Percentiles rank a stretch among this genome's conserved stretches.
Evolutionary conservation across 2,888 invertebrate species (phyloP).

Genomic region (Cantharis rufa): DNA sequence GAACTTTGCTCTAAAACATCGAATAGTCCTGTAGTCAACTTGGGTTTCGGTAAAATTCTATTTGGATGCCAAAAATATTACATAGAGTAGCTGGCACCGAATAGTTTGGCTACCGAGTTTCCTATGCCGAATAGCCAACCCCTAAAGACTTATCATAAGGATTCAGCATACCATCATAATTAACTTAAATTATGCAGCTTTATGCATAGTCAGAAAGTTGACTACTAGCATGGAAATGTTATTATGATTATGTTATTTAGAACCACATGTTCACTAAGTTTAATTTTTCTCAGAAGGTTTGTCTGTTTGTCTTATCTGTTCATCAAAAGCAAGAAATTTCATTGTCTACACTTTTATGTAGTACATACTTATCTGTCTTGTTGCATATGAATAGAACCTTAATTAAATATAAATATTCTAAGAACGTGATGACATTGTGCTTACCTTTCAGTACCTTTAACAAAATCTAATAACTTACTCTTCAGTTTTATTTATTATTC

Average conservation of each 20-base stretch:
- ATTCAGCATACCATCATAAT: too few relatives aligned
- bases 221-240: neutral
- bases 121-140: too few relatives aligned
- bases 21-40: too few relatives aligned
- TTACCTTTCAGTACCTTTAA: neutral
- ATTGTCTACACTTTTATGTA: conserved; percentile 35
- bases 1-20: too few relatives aligned
- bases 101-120: too few relatives aligned
- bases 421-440: conserved; percentile 23
- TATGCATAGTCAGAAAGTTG: too few relatives aligned
- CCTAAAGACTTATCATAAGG: too few relatives aligned
- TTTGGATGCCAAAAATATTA: too few relatives aligned
- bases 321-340: conserved; percentile 36
- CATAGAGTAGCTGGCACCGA: too few relatives aligned
- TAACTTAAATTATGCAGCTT: too few relatives aligned
- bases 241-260: neutral
- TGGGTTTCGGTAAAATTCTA: too few relatives aligned
- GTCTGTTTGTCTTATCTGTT: conserved; percentile 31
- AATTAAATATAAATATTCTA: conserved; percentile 39
- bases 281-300: conserved; percentile 35
- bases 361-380: conserved; percentile 25
- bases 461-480: neutral
- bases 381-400: conserved; percentile 37
- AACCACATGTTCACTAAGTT: neutral
- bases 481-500: neutral